phyloP scores from a whole-genome alignment of 2,113 vertebrate genomes.

The Erinaceus europaeus region DNA sequence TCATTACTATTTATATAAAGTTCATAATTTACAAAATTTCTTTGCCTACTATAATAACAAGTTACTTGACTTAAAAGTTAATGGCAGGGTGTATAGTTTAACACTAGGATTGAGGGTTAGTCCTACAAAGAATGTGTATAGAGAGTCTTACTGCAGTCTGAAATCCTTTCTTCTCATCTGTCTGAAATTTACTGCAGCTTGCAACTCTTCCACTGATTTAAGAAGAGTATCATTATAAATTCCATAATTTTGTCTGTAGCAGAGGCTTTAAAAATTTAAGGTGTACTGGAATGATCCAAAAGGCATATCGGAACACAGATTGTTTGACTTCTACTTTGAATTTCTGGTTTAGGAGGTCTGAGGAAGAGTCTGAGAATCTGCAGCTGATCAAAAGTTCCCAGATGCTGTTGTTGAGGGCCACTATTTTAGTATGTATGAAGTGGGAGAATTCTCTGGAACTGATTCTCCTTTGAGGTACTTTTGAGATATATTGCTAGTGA shows the following conservation, averaged over 20 bases:
- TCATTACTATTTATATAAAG: neutral
- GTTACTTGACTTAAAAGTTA: neutral
- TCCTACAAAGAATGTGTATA: neutral
- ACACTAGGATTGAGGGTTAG: neutral
- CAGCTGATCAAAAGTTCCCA: neutral
- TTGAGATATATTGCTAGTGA: conserved; percentile 13
- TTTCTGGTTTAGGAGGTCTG: conserved; percentile 16
- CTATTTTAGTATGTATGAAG: conserved; percentile 14
- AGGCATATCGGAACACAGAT: neutral
- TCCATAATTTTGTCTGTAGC: neutral
- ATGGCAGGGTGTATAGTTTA: neutral
- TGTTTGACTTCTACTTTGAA: neutral
- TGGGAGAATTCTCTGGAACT: neutral
- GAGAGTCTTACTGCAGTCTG: neutral
- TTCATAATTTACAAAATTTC: neutral
- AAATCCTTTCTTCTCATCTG: neutral
- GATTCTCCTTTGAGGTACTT: conserved; percentile 45
- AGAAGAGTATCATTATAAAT: neutral
- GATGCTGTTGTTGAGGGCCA: neutral
- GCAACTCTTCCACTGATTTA: neutral
- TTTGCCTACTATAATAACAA: no score
- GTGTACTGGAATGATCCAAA: neutral
- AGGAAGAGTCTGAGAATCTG: neutral
- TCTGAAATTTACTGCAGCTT: neutral
- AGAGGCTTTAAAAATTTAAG: neutral